Base-by-base conservation (phyloP, 1,140 invertebrate species). In the Drosophila teissieri region DNA sequence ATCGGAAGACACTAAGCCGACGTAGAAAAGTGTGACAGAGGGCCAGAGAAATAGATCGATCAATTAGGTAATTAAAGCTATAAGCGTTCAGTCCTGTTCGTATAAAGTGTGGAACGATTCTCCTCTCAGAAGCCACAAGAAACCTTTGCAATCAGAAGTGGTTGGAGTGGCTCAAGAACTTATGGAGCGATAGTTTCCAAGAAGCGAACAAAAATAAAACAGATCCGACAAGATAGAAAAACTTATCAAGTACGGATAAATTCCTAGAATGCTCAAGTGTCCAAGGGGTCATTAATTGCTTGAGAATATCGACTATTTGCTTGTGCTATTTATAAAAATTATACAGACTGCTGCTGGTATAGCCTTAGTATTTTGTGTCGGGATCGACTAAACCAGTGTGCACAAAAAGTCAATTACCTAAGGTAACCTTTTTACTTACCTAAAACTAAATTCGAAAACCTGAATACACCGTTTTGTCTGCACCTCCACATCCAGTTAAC, bases 31-130 rank as follows among this genome's bases (percentile, higher is more conserved):
- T 44, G 27, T 44, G 44, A 55, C 53, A 57, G 77, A 60, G 36
- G 27, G 51, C 27, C 15, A 54, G 24, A 61, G 39, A 73, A 31
- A 60, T 42, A 48, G 60, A 67, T 56, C 63, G 36, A 64, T 83
- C 68, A 64, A 57, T 81, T 73, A 72, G 60, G 68, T 70, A 70
- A 73, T 60, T 72, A 78, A 64, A 61, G 55, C 49, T 78, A 40
- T 63, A 31, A 61, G 42, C 54, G 36, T 49, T 56, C 46, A 10
- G 40, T 19, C 44, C 55, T 58, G 42, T 17, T 45, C 42, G 27
- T 15, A 37, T 24, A 48, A 12, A 39, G 39, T 64, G 58, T 15
- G 44, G 51, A 69, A 40, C 65, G 52, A 48, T 34, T 17, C 10
- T 17, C 1, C 31, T 27, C 5, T n/a, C 10, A 11, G 42, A 17